These are phyloP conservation scores for Ditula angustiorana DNA, from an alignment of 2,888 invertebrate species.

Conservation along the genomic window DNA sequence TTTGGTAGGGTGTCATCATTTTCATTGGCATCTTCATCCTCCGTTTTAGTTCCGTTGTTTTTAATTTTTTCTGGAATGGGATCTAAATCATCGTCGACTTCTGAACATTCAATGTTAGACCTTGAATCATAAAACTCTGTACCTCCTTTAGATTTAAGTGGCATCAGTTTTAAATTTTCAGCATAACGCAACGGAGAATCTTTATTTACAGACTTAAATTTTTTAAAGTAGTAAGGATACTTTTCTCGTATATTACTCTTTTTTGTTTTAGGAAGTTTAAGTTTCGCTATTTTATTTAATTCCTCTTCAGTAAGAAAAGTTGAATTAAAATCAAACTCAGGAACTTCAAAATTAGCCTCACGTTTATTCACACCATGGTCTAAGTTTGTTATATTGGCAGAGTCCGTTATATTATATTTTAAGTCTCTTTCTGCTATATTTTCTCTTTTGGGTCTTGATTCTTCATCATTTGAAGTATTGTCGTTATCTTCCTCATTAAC, in stretches of 20 bases:
- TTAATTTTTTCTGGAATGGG: conserved; percentile 83
- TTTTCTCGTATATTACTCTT: conserved; percentile 66
- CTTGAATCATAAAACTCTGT: conserved; percentile 90
- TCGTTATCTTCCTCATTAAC: conserved; percentile 25
- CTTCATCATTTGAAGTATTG: conserved; percentile 9
- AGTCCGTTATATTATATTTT: neutral
- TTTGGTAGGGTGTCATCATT: conserved; percentile 52
- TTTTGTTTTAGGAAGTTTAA: conserved; percentile 49
- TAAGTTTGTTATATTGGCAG: neutral
- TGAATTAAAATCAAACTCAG: conserved; percentile 64
- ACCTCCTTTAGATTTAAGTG: conserved; percentile 87
- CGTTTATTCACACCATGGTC: conserved; percentile 63
- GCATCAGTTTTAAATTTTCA: conserved; percentile 86
- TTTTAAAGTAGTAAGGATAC: conserved; percentile 88
- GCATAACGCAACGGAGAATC: conserved; percentile 89
- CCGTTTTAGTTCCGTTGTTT: conserved; percentile 51
- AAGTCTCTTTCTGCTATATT: conserved; percentile 9
- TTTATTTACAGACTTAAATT: conserved; percentile 66
- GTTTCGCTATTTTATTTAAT: conserved; percentile 53
- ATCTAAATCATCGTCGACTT: conserved; percentile 82
- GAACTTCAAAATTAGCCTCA: conserved; percentile 63
- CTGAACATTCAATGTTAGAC: conserved; percentile 78
- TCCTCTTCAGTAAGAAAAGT: conserved; percentile 62
- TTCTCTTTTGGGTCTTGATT: conserved; percentile 23
- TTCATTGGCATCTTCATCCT: conserved; percentile 60